Conservation (phyloP, 2,113 vertebrate genomes). For the Lepisosteus oculatus region DNA sequence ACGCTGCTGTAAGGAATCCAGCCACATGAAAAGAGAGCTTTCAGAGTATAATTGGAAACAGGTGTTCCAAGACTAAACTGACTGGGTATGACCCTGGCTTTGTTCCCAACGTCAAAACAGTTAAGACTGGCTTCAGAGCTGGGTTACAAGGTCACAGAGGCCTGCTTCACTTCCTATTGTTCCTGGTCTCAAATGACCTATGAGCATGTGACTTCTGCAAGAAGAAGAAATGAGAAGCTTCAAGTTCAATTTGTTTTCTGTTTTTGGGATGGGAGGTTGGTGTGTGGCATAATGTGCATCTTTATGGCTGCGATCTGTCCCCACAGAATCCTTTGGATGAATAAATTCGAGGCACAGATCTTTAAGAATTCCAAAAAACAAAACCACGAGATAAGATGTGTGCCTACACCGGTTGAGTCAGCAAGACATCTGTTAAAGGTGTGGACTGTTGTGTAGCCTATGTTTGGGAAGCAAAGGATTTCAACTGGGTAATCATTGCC, state of each 20-base stretch:
- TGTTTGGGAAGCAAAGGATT: too few species aligned
- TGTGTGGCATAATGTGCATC: not conserved
- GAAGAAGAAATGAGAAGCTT: not conserved
- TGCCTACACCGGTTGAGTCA: too few species aligned
- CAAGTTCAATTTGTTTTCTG: not conserved
- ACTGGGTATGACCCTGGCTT: not conserved
- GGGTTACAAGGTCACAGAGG: not conserved
- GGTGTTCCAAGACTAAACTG: not conserved
- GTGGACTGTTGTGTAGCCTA: too few species aligned
- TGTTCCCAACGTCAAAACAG: not conserved
- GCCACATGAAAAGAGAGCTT: not conserved
- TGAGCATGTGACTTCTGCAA: not conserved
- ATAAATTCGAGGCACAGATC: too few species aligned
- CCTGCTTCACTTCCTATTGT: not conserved
- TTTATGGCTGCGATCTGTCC: not conserved
- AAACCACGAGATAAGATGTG: too few species aligned
- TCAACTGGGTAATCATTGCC: too few species aligned
- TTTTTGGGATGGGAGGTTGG: not conserved
- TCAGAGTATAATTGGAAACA: conserved; percentile 1
- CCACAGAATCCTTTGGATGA: too few species aligned
- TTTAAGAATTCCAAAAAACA: too few species aligned
- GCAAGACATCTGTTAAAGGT: too few species aligned
- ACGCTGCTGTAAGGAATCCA: not conserved
- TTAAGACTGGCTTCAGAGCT: not conserved
- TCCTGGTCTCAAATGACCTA: not conserved